phyloP scores from a whole-genome alignment of 2,888 invertebrate genomes.

The Cremastinae sp. region DNA sequence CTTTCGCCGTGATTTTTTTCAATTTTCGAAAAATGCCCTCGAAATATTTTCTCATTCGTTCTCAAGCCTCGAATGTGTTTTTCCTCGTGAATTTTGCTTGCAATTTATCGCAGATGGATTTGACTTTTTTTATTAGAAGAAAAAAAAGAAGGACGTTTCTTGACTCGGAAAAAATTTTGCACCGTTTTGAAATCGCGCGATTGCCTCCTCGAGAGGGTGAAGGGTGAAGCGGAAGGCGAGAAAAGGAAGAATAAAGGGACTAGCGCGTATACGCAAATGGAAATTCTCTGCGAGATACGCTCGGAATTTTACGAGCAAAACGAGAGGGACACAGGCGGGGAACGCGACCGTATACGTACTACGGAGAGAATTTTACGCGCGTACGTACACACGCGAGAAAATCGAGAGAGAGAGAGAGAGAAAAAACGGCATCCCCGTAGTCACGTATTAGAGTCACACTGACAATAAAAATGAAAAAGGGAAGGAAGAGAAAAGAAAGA shows the following conservation, averaged over 20 bases:
- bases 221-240: too few species aligned
- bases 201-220: slow-evolving; percentile 1
- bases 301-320: slow-evolving; percentile 40
- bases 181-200: slow-evolving; percentile 9
- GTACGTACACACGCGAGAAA: too few species aligned
- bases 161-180: slow-evolving; percentile 5
- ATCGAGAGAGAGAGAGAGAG: neutral
- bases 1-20: slow-evolving; percentile 26
- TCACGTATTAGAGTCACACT: slow-evolving; percentile 28
- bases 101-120: too few species aligned
- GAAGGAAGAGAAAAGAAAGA: neutral
- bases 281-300: slow-evolving; percentile 38
- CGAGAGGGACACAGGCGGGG: slow-evolving; percentile 3
- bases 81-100: slow-evolving; percentile 11
- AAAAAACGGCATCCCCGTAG: neutral
- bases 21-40: slow-evolving; percentile 46
- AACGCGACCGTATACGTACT: neutral
- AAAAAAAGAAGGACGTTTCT: slow-evolving; percentile 6
- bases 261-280: slow-evolving; percentile 37
- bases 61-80: too few species aligned
- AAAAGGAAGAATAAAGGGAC: slow-evolving; percentile 1
- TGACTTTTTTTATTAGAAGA: neutral
- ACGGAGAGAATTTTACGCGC: slow-evolving; percentile 12
- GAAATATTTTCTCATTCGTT: too few species aligned
- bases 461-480: slow-evolving; percentile 27